These are phyloP conservation scores for Aphelocoma coerulescens DNA, from an alignment of 2,113 vertebrate genomes.

Conservation along the genomic window DNA sequence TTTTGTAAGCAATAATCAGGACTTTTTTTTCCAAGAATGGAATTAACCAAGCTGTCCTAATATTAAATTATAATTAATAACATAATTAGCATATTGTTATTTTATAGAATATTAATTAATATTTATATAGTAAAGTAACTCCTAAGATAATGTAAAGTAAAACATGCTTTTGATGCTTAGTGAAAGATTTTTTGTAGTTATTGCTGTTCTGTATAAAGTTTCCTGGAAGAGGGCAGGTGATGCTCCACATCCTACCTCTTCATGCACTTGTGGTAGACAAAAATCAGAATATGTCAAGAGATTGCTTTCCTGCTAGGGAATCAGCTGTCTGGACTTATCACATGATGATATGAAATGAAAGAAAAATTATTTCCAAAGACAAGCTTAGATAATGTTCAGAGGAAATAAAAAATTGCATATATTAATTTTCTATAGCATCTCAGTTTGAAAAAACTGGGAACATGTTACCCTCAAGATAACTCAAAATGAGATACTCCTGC, in stretches of 20 bases:
- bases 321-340: not conserved
- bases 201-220: not conserved
- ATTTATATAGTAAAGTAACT: not conserved
- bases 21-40: not conserved
- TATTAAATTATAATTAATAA: not conserved
- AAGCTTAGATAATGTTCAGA: not conserved
- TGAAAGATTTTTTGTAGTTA: not conserved
- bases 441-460: not conserved
- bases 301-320: not conserved
- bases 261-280: not conserved
- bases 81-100: not conserved
- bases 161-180: not conserved
- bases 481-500: not conserved
- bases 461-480: not conserved
- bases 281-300: not conserved
- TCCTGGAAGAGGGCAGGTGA: not conserved
- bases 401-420: not conserved
- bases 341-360: not conserved
- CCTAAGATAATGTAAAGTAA: not conserved
- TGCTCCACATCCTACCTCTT: not conserved
- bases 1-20: not conserved
- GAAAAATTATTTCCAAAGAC: not conserved
- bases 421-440: not conserved
- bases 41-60: not conserved
- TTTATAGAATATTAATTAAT: no score